phyloP scores from a whole-genome alignment of 2,797 vertebrate genomes.

The Macrochelys suwanniensis region DNA sequence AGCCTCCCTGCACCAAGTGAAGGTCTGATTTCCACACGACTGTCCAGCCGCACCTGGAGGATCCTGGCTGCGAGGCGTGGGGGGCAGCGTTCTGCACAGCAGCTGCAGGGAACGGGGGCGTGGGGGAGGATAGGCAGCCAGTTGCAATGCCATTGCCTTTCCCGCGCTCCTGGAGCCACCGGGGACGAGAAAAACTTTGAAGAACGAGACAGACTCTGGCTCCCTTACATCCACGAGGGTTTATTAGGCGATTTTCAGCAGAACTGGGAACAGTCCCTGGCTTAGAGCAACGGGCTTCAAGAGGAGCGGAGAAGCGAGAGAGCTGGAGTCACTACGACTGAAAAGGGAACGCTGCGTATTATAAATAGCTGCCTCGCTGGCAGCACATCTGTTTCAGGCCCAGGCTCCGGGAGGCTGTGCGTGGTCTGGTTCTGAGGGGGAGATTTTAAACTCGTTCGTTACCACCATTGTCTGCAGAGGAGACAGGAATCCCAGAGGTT shows the following conservation, averaged over 20 bases:
- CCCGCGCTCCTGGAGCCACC: not conserved
- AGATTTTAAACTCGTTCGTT: constrained; percentile 67
- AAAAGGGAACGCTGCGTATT: constrained; percentile 72
- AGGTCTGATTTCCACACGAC: not conserved
- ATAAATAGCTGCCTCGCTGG: constrained; percentile 73
- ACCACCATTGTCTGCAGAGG: constrained; percentile 47
- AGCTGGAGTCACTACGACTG: constrained; percentile 72
- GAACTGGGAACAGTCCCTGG: constrained; percentile 69
- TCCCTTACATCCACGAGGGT: constrained; percentile 37
- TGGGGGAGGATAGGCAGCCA: not conserved
- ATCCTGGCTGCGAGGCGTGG: not conserved
- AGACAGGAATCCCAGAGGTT: constrained; percentile 23
- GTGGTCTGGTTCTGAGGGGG: constrained; percentile 62
- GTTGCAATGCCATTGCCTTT: not conserved
- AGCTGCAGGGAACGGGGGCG: not conserved
- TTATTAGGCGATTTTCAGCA: constrained; percentile 61
- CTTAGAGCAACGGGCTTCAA: constrained; percentile 77
- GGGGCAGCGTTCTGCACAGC: not conserved
- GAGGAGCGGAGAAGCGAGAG: constrained; percentile 61
- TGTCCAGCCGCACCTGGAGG: not conserved
- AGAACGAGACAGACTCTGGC: constrained; percentile 21
- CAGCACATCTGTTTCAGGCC: constrained; percentile 74
- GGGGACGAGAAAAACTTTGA: constrained; percentile 1
- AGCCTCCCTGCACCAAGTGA: not conserved
- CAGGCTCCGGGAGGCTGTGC: constrained; percentile 62